A percentile compares a stretch with the other conserved stretches of the same genome.
These are phyloP conservation scores for Diadema setosum DNA, from an alignment of 35 echinoderm and acorn worm genomes.

Conservation along the genomic window DNA sequence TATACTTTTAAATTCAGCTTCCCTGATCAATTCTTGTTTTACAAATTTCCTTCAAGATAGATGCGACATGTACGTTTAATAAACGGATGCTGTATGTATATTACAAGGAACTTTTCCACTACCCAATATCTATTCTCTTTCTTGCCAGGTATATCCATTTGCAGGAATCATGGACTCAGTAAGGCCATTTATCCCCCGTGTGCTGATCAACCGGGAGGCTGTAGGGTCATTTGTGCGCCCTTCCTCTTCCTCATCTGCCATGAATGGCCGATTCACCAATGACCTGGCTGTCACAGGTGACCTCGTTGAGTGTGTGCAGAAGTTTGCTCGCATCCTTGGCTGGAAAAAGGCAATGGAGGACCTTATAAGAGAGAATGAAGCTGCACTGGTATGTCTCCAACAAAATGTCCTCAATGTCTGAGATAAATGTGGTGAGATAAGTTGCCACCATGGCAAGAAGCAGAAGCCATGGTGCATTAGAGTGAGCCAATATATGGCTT, in stretches of 20 bases:
- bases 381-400: slow-evolving; percentile 51
- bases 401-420: too few relatives aligned
- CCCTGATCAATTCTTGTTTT: too few relatives aligned
- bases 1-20: too few relatives aligned
- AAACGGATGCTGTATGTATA: too few relatives aligned
- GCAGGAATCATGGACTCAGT: slow-evolving; percentile 89
- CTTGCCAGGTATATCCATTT: slow-evolving; percentile 86
- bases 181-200: slow-evolving; percentile 64
- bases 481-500: too few relatives aligned
- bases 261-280: slow-evolving; percentile 31
- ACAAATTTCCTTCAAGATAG: too few relatives aligned
- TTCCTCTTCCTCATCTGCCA: not conserved
- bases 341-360: slow-evolving; percentile 95
- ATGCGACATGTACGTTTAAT: too few relatives aligned
- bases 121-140: too few relatives aligned
- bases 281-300: slow-evolving; percentile 81
- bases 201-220: slow-evolving; percentile 84
- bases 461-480: not conserved
- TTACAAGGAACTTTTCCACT: too few relatives aligned
- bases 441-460: not conserved
- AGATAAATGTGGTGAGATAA: not conserved
- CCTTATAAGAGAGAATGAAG: slow-evolving; percentile 78
- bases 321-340: slow-evolving; percentile 81
- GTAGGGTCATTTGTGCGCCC: slow-evolving; percentile 74
- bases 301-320: slow-evolving; percentile 82